Evolutionary conservation across 2,113 vertebrate species (phyloP), one percentile per base, ranked within the genome.

Genomic region (Orthochromis indermauri): DNA sequence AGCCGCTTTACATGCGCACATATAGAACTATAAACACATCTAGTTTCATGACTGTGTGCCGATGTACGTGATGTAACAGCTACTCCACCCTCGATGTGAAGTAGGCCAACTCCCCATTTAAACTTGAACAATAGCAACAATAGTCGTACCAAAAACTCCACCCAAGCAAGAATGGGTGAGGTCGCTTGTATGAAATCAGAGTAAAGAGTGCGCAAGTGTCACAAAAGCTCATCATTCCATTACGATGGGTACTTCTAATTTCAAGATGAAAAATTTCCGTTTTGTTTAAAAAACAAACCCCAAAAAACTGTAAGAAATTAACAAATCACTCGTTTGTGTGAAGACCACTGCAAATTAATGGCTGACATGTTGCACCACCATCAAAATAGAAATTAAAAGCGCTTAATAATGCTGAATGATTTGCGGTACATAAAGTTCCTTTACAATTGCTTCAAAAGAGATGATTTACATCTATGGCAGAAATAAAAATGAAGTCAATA

Each of bases 121-220:
- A 83, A 89, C 85, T 82, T 17, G 13, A 87, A 94, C 93, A 93
- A 93, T 88, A 54, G 91, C 84, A 88, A 91, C 91, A 90, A 91
- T 73, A 84, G 83, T 26, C 40, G 76, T 14, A 66, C 33, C 37
- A 85, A 55, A 84, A 86, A 88, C 82, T 88, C 86, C 68, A 92
- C 93, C 91, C 89, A 81, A 53, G 51, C 59, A 86, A 35, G 76
- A 90, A 89, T 68, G 80, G 59, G 80, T 11, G 35, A n/a, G 47
- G 80, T 66, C 17, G 16, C n/a, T 71, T 82, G 54, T 68, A 61
- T 85, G 57, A 59, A 68, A 82, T 89, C 86, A 81, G 87, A 78
- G 81, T 86, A 73, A 89, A 86, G 21, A 76, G 8, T 35, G 47
- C 21, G 33, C 33, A 37, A 68, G 63, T 68, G 33, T 37, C 63